Conservation (phyloP, 2,888 invertebrate species). For the Microplitis deprimator region DNA sequence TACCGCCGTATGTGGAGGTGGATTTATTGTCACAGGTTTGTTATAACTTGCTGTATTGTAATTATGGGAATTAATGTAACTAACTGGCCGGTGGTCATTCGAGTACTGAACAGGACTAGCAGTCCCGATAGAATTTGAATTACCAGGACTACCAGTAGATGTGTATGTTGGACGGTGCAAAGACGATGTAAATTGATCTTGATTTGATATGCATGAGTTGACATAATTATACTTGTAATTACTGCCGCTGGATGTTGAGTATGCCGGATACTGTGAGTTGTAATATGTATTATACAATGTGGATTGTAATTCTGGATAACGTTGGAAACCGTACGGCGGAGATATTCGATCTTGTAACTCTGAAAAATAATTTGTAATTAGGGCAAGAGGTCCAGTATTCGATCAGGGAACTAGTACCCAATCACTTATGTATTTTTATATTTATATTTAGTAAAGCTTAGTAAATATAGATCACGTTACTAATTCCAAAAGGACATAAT, state of each 20-base stretch:
- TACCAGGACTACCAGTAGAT: slow-evolving; percentile 47
- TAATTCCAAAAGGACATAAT: too few relatives aligned
- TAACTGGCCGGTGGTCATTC: slow-evolving; percentile 58
- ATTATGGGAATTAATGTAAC: slow-evolving; percentile 62
- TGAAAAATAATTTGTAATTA: slow-evolving; percentile 53
- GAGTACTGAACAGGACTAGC: slow-evolving; percentile 58
- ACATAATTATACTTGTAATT: slow-evolving; percentile 66
- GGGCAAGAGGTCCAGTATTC: too few relatives aligned
- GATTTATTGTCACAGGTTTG: slow-evolving; percentile 53
- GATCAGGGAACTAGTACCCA: too few relatives aligned
- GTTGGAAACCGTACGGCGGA: slow-evolving; percentile 63
- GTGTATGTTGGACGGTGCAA: slow-evolving; percentile 58
- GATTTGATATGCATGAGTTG: slow-evolving; percentile 52
- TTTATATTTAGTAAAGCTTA: too few relatives aligned
- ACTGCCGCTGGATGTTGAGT: slow-evolving; percentile 62
- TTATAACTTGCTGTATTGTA: slow-evolving; percentile 60
- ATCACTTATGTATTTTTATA: too few relatives aligned
- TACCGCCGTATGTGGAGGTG: slow-evolving; percentile 56
- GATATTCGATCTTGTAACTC: slow-evolving; percentile 65
- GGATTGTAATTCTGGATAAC: slow-evolving; percentile 62
- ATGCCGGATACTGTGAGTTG: slow-evolving; percentile 62
- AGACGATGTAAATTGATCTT: slow-evolving; percentile 48
- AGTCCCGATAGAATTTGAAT: slow-evolving; percentile 53
- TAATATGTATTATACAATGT: slow-evolving; percentile 65
- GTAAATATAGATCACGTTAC: too few relatives aligned